Evolutionary conservation across 2,797 vertebrate genomes (phyloP), one percentile per base, ranked within the genome.

Genomic region (Acestrorhynchus altus): DNA sequence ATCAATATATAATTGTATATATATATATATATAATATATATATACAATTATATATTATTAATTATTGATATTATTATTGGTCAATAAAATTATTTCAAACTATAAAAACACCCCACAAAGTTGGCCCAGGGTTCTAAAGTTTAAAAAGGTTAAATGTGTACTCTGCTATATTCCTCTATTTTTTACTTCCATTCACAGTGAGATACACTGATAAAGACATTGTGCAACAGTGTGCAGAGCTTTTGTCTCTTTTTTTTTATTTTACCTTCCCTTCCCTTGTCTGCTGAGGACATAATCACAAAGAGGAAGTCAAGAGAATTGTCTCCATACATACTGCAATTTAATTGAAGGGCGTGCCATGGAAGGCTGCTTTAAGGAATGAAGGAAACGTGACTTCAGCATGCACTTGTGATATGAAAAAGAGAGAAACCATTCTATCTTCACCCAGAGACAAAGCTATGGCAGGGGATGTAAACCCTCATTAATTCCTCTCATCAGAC

Each of bases 311-410:
- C 63, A 69, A 31, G 60, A 60, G 39, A 72, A 56, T 28, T 12
- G 7, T 31, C 44, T 76, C 44, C 46, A 68, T 77, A 56, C 70
- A 77, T 64, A 69, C 77, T 77, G 72, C 56, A 81, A 52, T 66
- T 44, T 73, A 60, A 63, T 51, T 63, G 28, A 63, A 47, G 71
- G n/a, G n/a, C n/a, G n/a, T n/a, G n/a, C n/a, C n/a, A n/a, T n/a
- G n/a, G n/a, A 64, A 60, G 22, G 28, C 51, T 67, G 69, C 47
- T 31, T 66, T 54, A 65, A 68, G 51, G 26, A 69, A 69, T 46
- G 28, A 31, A 26, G 61, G 73, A 69, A 81, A 77, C 20, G 57
- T 28, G n/a, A 68, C 64, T 73, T 81, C 66, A 39, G 47, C 15
- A 11, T n/a, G 26, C 13, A 31, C 18, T 69, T 31, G 4, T 35